Conservation (phyloP, 2,113 vertebrate genomes). For the Mionectes macconnelli region DNA sequence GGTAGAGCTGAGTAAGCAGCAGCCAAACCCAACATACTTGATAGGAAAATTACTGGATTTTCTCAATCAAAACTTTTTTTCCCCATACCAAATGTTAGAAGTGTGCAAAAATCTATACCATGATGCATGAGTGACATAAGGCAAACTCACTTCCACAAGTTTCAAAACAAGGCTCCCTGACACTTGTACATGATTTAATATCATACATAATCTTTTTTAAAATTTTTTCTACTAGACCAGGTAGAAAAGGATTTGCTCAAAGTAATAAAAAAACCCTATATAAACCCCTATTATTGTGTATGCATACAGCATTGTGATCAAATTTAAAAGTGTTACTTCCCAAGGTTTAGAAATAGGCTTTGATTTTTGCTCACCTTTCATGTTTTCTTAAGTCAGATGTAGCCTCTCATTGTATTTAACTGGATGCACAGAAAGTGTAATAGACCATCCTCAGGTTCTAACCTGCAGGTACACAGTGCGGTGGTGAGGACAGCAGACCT, state of each 20-base stretch:
- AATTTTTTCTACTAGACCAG: background rate
- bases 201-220: background rate
- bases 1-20: background rate
- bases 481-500: background rate
- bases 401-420: background rate
- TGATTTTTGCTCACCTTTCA: rapidly evolving
- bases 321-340: background rate
- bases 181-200: background rate
- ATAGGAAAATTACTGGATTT: background rate
- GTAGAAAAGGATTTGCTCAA: background rate
- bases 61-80: background rate
- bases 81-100: background rate
- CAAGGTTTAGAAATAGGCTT: background rate
- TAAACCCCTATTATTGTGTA: background rate
- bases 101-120: background rate
- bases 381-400: background rate
- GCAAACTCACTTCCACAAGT: background rate
- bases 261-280: background rate
- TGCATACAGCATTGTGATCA: background rate
- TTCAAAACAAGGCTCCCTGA: background rate
- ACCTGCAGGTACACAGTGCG: background rate
- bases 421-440: background rate
- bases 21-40: background rate
- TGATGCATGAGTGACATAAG: background rate
- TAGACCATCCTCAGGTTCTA: background rate